A percentile compares a stretch with the other conserved stretches of the same genome.
These are phyloP conservation scores for Leptopilina boulardi DNA, from an alignment of 1,140 invertebrate species.

Conservation along the genomic window DNA sequence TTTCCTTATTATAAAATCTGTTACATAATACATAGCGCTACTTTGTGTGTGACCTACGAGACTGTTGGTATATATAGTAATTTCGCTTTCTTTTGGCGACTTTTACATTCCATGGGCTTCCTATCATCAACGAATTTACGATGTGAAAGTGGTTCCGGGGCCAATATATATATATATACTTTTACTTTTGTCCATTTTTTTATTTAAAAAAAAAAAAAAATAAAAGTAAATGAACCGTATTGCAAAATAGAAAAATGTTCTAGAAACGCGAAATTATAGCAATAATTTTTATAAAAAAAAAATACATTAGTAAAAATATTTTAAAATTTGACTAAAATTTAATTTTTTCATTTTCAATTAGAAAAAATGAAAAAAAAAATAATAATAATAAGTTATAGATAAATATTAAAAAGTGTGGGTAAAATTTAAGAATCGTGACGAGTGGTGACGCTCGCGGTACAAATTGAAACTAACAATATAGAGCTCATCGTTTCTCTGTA, in stretches of 20 bases:
- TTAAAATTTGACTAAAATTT: too few relatives aligned
- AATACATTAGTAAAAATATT: too few relatives aligned
- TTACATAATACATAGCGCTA: conserved; percentile 64
- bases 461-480: conserved; percentile 40
- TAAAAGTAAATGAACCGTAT: conserved; percentile 1
- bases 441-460: conserved; percentile 50
- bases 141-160: conserved; percentile 60
- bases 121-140: conserved; percentile 43
- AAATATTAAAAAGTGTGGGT: too few relatives aligned
- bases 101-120: conserved; percentile 53
- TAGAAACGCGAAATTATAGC: too few relatives aligned
- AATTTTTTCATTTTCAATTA: too few relatives aligned
- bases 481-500: conserved; percentile 8
- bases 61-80: conserved; percentile 44
- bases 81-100: conserved; percentile 66
- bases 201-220: too few relatives aligned
- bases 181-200: conserved; percentile 55
- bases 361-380: too few relatives aligned
- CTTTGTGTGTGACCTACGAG: conserved; percentile 54
- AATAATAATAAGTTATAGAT: too few relatives aligned
- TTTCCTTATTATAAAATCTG: conserved; percentile 56
- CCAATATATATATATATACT: conserved; percentile 62
- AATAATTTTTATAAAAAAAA: too few relatives aligned
- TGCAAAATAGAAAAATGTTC: background rate
- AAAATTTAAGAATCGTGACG: conserved; percentile 31